Percentiles rank a stretch among this genome's conserved stretches.
Evolutionary conservation across 2,113 vertebrate genomes (phyloP).

Genomic region (Coregonus clupeaformis): DNA sequence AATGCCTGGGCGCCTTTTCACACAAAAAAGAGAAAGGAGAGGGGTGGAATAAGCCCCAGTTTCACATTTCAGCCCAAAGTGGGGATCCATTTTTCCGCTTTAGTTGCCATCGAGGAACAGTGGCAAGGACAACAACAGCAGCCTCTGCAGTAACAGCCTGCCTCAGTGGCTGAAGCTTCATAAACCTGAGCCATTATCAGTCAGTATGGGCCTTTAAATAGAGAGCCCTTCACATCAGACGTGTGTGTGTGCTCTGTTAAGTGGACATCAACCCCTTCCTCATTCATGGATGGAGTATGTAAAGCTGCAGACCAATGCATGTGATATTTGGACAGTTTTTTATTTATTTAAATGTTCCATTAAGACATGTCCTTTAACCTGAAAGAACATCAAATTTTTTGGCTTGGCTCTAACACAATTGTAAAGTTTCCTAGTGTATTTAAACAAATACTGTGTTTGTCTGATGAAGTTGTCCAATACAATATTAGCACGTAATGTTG

Average conservation of each 20-base stretch:
- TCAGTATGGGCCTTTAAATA: conserved; percentile 69
- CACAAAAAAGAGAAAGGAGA: conserved; percentile 68
- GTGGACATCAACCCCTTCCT: conserved; percentile 34
- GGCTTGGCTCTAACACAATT: no score
- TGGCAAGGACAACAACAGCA: conserved; percentile 73
- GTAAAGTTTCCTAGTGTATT: no score
- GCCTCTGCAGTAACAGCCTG: conserved; percentile 59
- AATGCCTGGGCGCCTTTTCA: conserved; percentile 72
- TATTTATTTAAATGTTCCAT: no score
- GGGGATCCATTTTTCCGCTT: conserved; percentile 73
- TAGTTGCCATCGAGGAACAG: conserved; percentile 76
- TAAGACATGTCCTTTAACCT: no score
- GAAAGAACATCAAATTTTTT: no score
- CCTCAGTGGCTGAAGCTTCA: conserved; percentile 68
- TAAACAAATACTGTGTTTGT: background rate
- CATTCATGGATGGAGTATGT: conserved; percentile 6
- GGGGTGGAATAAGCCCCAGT: conserved; percentile 58
- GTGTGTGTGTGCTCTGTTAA: conserved; percentile 37
- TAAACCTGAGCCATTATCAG: conserved; percentile 72
- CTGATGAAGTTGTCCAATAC: background rate
- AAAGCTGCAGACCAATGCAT: no score
- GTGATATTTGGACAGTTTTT: conserved; percentile 17
- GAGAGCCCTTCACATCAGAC: conserved; percentile 58
- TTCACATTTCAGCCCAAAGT: conserved; percentile 75
- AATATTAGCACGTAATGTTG: conserved; percentile 1